Evolutionary conservation across 2,888 invertebrate genomes (phyloP).

Genomic region (Oxycera nigricornis): DNA sequence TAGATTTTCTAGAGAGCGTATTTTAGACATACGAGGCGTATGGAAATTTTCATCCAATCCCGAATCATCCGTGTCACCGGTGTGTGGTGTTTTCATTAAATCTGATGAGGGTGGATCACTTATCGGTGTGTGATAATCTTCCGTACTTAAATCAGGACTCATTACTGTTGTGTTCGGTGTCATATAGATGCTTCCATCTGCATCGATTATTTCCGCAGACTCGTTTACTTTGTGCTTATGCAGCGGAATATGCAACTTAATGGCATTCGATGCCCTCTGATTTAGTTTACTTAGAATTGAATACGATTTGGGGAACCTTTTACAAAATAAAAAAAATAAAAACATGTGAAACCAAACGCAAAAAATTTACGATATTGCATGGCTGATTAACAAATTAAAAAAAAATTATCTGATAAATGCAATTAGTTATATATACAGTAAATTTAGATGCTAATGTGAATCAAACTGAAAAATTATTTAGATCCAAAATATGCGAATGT

Average conservation of each 20-base stretch:
- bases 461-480: not conserved
- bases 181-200: constrained; percentile 54
- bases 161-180: constrained; percentile 59
- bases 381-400: constrained; percentile 44
- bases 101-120: constrained; percentile 54
- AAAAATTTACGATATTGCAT: too few relatives aligned
- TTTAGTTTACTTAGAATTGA: constrained; percentile 62
- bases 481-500: not conserved
- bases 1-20: constrained; percentile 61
- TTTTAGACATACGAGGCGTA: constrained; percentile 59
- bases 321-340: constrained; percentile 37
- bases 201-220: constrained; percentile 46
- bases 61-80: constrained; percentile 55
- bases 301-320: constrained; percentile 62
- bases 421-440: constrained; percentile 41
- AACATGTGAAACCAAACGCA: not conserved
- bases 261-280: constrained; percentile 59
- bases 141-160: constrained; percentile 52
- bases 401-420: constrained; percentile 43
- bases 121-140: constrained; percentile 59
- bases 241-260: constrained; percentile 60
- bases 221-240: constrained; percentile 36
- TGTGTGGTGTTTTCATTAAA: constrained; percentile 49
- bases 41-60: constrained; percentile 60
- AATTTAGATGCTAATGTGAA: not conserved